Base-by-base conservation (phyloP, 2,888 invertebrate genomes). In the Eilema sororculum region DNA sequence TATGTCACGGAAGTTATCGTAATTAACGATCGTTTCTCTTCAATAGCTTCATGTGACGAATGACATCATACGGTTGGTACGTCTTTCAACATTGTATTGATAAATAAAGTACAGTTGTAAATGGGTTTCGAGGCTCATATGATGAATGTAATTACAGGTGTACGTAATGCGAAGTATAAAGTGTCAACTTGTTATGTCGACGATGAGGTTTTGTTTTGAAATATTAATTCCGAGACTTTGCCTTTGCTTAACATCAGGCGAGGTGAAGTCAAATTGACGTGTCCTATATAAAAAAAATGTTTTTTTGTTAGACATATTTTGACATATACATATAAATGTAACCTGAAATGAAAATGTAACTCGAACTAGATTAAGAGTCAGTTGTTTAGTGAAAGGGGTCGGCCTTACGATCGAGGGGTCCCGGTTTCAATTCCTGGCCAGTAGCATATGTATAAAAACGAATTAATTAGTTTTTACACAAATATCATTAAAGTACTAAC, bases 1-100 rank as follows among this genome's bases (percentile, higher is more conserved):
- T 30, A 30, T 5, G 9, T 56, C 30, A 56, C 30, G 30, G 52
- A 65, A 65, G 25, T 63, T 46, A 62, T 63, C 20, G 16, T 57
- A 52, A 57, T 33, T 20, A 16, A 56, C 16, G 24, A 65, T 24
- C 24, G 30, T n/a, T 57, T 37, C 8, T 24, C 33, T 65, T 33
- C 24, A 57, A 24, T 20, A 24, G 9, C 9, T 22, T 24, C 20
- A 20, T 57, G 37, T 57, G 33, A 33, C 33, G 22, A 33, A 57
- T 57, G 65, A 65, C 9, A 57, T 65, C 65, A 57, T 20, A 30
- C 10, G 25, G 57, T 24, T 24, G n/a, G 41, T 46, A 63, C 46
- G 22, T 56, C 20, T 56, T 52, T 52, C 46, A n/a, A n/a, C 64
- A 52, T 59, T 71, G 77, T 75, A 76, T 59, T 25, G 37, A 37